These are phyloP conservation scores for Hippopotamyrus pictus DNA, from an alignment of 2,797 vertebrate genomes.

Conservation along the genomic window DNA sequence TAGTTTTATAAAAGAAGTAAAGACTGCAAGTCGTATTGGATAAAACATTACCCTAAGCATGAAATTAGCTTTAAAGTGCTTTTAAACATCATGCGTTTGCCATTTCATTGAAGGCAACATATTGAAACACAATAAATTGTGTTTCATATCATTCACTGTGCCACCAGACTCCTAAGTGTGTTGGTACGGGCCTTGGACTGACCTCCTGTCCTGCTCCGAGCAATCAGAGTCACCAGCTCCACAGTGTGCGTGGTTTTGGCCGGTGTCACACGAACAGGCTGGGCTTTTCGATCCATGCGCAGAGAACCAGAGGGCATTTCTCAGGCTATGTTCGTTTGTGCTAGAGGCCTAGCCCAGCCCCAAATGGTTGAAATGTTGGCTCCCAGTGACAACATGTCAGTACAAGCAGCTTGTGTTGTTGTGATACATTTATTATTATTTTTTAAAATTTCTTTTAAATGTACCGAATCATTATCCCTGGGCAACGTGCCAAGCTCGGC, in stretches of 20 bases:
- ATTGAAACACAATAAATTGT: neutral
- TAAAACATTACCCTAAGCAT: neutral
- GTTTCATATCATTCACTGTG: neutral
- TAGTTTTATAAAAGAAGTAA: neutral
- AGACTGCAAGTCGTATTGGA: neutral
- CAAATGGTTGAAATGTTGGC: slow-evolving; percentile 8
- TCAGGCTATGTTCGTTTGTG: neutral
- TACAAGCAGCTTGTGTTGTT: slow-evolving; percentile 6
- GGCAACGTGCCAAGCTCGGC: neutral
- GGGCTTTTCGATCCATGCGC: neutral
- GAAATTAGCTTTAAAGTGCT: neutral
- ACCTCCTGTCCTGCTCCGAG: neutral
- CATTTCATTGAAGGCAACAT: neutral
- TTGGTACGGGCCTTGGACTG: neutral
- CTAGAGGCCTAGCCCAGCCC: neutral
- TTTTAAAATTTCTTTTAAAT: neutral
- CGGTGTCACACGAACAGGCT: neutral
- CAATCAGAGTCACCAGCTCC: neutral
- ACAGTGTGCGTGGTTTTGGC: neutral
- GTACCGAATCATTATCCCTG: neutral
- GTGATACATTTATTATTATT: neutral
- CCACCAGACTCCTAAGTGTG: neutral
- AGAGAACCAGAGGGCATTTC: neutral
- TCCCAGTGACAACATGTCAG: neutral
- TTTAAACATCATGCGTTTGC: neutral